Conservation (phyloP, 2,888 invertebrate genomes). For the Didymodactylos carnosus region DNA sequence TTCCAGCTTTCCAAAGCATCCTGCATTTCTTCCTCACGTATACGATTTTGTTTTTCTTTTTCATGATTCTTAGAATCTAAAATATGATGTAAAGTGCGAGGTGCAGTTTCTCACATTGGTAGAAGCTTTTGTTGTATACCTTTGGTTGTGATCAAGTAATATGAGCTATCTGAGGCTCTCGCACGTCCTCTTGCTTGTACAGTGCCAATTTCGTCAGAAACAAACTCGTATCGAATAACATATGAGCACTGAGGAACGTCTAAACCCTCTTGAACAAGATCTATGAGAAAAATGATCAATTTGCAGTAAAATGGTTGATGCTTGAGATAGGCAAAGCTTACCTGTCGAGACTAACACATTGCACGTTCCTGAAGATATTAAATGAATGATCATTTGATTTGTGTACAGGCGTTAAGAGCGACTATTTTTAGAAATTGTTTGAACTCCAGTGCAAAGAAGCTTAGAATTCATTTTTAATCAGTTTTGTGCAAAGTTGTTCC, state of each 20-base stretch:
- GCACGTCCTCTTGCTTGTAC: slow-evolving; percentile 14
- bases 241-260: slow-evolving; percentile 16
- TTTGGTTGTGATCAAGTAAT: slow-evolving; percentile 7
- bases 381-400: no score
- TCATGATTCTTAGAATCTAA: neutral
- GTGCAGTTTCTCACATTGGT: neutral
- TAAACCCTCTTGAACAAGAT: slow-evolving; percentile 16
- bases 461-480: no score
- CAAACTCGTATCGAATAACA: slow-evolving; percentile 17
- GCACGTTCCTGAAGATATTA: no score
- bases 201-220: slow-evolving; percentile 1
- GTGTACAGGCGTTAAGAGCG: no score
- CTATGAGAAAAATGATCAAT: no score
- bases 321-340: no score
- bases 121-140: no score
- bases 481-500: no score
- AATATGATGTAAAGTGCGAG: neutral
- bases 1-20: neutral
- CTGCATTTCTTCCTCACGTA: neutral
- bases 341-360: no score
- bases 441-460: no score
- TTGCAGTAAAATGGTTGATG: no score
- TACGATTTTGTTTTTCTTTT: neutral
- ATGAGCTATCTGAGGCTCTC: slow-evolving; percentile 15
- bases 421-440: no score